Evolutionary conservation across 2,113 vertebrate genomes (phyloP).

Genomic region (Donacobius atricapilla): DNA sequence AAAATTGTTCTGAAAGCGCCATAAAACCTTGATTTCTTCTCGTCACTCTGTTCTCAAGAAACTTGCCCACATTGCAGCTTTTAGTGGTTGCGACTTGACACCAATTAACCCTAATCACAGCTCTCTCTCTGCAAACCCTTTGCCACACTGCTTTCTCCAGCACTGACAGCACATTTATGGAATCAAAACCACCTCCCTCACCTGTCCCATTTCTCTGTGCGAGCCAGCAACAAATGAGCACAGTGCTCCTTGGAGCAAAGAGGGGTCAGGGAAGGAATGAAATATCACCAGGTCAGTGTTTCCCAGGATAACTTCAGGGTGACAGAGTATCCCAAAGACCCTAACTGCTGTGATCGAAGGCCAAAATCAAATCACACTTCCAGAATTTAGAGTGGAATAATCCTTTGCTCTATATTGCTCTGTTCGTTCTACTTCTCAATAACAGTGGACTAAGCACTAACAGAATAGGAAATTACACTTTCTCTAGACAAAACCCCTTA

Average conservation of each 20-base stretch:
- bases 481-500: neutral
- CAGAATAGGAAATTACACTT: neutral
- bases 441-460: rapidly evolving
- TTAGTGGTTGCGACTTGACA: neutral
- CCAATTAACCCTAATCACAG: neutral
- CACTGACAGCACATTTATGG: neutral
- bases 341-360: neutral
- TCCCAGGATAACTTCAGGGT: neutral
- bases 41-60: neutral
- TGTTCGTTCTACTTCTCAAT: neutral
- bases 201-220: neutral
- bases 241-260: neutral
- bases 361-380: neutral
- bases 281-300: neutral
- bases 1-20: neutral
- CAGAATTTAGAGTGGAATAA: neutral
- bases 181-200: neutral
- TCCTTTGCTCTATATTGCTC: neutral
- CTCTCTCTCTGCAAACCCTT: neutral
- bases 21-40: neutral
- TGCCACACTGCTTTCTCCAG: neutral
- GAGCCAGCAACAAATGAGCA: neutral
- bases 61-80: neutral
- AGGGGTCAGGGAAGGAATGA: neutral
- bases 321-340: neutral